Conservation (phyloP, 92 coral and sea anemone genomes). For the Hydrozoanthus gracilis region DNA sequence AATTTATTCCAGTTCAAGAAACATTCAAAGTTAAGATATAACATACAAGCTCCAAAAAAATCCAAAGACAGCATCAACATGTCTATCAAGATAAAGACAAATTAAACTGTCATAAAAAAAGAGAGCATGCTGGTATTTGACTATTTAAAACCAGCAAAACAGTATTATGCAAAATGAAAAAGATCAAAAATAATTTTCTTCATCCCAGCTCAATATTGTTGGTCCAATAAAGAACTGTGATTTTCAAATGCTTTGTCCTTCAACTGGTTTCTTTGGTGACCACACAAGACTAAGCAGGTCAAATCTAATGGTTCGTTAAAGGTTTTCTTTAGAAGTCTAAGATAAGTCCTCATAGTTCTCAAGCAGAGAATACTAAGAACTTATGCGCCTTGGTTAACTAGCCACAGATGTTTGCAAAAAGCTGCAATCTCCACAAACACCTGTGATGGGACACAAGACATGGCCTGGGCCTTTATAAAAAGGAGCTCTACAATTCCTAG, state of each 20-base stretch:
- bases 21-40: too few relatives aligned
- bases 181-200: not conserved
- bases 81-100: not conserved
- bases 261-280: constrained; percentile 10
- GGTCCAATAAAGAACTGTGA: not conserved
- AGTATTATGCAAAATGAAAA: not conserved
- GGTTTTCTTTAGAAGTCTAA: not conserved
- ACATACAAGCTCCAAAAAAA: not conserved
- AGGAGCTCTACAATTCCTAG: not conserved
- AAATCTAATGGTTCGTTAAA: too few relatives aligned
- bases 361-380: not conserved
- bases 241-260: not conserved
- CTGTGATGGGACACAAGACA: too few relatives aligned
- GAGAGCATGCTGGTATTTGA: not conserved
- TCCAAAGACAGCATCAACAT: not conserved
- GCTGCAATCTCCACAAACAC: too few relatives aligned
- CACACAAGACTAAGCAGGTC: not conserved
- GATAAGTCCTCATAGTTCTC: not conserved
- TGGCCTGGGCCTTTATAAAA: too few relatives aligned
- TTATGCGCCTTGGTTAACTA: too few relatives aligned
- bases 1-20: not conserved
- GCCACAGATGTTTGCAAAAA: not conserved
- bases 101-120: not conserved
- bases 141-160: not conserved
- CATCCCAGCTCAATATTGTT: not conserved